Evolutionary conservation across 2,888 invertebrate species (phyloP).

Genomic region (Dolichopus griseipennis): DNA sequence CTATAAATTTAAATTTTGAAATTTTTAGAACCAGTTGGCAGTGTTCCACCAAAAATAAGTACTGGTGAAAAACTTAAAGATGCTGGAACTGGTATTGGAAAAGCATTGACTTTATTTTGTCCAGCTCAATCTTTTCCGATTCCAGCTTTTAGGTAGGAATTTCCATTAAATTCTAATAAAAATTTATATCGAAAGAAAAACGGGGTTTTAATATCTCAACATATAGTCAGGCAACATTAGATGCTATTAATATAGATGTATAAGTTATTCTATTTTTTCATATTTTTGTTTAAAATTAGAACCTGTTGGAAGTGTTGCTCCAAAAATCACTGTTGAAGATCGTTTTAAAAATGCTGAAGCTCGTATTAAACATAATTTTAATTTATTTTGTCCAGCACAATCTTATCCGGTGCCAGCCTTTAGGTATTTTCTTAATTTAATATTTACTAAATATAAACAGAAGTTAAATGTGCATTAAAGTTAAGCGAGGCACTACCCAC

Average conservation of each 20-base stretch:
- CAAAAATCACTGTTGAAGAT: conserved; percentile 49
- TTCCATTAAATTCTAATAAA: no score
- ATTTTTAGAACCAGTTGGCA: conserved; percentile 49
- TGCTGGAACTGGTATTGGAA: conserved; percentile 38
- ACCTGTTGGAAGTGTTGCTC: conserved; percentile 53
- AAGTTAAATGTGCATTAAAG: neutral
- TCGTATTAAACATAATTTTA: conserved; percentile 41
- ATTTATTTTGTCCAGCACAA: conserved; percentile 65
- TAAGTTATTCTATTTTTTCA: neutral
- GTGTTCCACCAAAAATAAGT: conserved; percentile 46
- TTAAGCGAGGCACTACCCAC: neutral
- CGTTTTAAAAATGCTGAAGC: conserved; percentile 38
- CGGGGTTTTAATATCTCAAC: no score
- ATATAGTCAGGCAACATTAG: neutral
- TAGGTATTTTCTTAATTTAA: conserved; percentile 39
- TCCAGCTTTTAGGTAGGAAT: conserved; percentile 47
- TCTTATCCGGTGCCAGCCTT: conserved; percentile 54
- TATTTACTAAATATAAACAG: conserved; percentile 12
- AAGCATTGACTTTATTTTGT: conserved; percentile 59
- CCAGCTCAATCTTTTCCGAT: conserved; percentile 66
- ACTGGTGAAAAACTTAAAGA: conserved; percentile 54
- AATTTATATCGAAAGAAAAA: no score
- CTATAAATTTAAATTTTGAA: neutral
- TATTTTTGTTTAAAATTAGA: conserved; percentile 34
- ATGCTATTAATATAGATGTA: neutral